Base-by-base conservation (phyloP, 37 sponge, comb jelly and placozoan species). In the Cladorhizidae sp. region DNA sequence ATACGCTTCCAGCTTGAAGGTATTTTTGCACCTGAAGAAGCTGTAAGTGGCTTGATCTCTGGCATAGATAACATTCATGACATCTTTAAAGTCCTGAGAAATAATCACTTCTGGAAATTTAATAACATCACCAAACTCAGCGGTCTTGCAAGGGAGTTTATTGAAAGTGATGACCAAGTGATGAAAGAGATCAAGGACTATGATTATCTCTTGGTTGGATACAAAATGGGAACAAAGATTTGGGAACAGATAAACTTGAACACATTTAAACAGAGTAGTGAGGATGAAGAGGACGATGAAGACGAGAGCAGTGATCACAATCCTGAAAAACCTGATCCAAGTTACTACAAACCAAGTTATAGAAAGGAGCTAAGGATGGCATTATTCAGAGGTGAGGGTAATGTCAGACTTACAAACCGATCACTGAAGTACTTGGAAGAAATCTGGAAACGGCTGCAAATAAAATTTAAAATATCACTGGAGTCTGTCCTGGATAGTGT, bases 401-500 rank as follows among this genome's bases (percentile, higher is more conserved):
- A 36, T 2, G 32, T 25, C 2, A 11, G 32, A 2, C 36, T 65
- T 5, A 32, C 67, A 15, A 31, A 31, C 35, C 33, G 32, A 36
- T 65, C 67, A 18, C 31, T 65, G 5, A 65, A 32, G 36, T 65
- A 65, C 12, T 17, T 65, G 17, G 67, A 65, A 5, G 31, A 18
- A 32, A 17, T 65, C 17, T 65, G 67, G 67, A 31, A 65, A 9
- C 33, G 31, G 2, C 32, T 65, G 3, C 31, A 36, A 31, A 14
- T 7, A 31, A 31, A 29, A 11, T 65, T 65, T 65, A 11, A 31
- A 14, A 32, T 65, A 17, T 33, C 67, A 65, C 67, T 65, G 3
- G 26, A 12, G 17, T 65, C 67, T 7, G 67, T 74, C 12, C 35
- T 74, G 33, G 74, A 74, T 52, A 6, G 36, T 18, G 49, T 74